Conservation (phyloP, 2,797 vertebrate genomes). For the Tangara arthus region DNA sequence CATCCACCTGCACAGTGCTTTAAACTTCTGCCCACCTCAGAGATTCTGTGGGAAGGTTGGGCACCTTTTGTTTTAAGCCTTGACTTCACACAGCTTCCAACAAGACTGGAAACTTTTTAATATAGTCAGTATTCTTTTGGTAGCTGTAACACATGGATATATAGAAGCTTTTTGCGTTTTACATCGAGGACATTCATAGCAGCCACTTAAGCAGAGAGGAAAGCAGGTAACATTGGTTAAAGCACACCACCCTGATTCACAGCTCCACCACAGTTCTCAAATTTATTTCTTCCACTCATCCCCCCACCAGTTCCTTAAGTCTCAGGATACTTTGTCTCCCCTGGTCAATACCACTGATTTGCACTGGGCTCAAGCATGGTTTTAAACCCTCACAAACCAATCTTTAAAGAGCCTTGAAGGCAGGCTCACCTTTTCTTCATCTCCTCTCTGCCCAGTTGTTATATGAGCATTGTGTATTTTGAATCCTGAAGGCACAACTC, state of each 20-base stretch:
- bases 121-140: neutral
- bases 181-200: accelerated
- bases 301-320: neutral
- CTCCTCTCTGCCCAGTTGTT: neutral
- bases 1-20: neutral
- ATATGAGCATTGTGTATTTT: accelerated
- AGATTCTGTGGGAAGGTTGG: neutral
- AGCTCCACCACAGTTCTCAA: neutral
- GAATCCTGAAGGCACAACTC: neutral
- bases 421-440: neutral
- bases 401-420: neutral
- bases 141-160: neutral
- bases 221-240: neutral
- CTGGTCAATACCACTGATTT: neutral
- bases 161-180: neutral
- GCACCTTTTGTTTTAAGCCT: neutral
- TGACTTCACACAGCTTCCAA: neutral
- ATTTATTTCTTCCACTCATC: neutral
- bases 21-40: too few species aligned
- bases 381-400: neutral
- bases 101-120: neutral
- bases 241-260: accelerated
- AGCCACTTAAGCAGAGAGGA: neutral
- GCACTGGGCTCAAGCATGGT: accelerated
- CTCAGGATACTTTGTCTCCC: neutral